Evolutionary conservation across 1,140 invertebrate genomes (phyloP), one percentile per base, ranked within the genome.

Genomic region (Drosophila nebulosa): DNA sequence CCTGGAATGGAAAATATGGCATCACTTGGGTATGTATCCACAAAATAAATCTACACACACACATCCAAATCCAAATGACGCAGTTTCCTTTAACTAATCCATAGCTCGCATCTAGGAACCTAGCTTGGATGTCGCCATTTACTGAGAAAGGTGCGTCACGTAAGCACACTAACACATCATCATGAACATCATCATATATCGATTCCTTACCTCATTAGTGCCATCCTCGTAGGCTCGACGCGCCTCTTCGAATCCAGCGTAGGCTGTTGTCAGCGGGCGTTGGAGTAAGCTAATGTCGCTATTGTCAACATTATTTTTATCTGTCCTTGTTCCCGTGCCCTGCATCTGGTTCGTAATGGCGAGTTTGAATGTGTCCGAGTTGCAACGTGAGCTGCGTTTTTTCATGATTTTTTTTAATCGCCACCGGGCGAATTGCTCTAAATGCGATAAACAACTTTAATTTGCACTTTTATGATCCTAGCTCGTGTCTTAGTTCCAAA

Each of bases 171-270:
- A 14, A n/a, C 50, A 74, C 58, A 46, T 30, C 66, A 51, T 64
- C 12, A 30, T 22, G 27, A 51, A 30, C 12, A 16, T 57, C 26
- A 46, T 10, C 7, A 46, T 21, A 21, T 46, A 46, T 46, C 39
- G 39, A 46, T 52, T 26, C 55, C 69, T 77, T 57, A 85, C 94
- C 92, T 95, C 94, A 70, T 92, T 92, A 72, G 94, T 94, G 24
- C 93, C 94, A 76, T 92, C 92, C 83, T 94, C 92, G 91, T 93
- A 94, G 51, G 94, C 92, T 63, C 92, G 92, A 35, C 93, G 91
- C 4, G 94, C 93, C 76, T 95, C 94, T 63, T 92, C 91, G 81
- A 95, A 93, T 27, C 93, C 93, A 27, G 93, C 93, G 50, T 94
- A 84, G 79, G 94, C 94, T 24, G 93, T 94, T 18, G 92, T 90